Percentiles rank a stretch among this genome's conserved stretches.
phyloP scores from a whole-genome alignment of 2,113 vertebrate genomes.

The Equus przewalskii region DNA sequence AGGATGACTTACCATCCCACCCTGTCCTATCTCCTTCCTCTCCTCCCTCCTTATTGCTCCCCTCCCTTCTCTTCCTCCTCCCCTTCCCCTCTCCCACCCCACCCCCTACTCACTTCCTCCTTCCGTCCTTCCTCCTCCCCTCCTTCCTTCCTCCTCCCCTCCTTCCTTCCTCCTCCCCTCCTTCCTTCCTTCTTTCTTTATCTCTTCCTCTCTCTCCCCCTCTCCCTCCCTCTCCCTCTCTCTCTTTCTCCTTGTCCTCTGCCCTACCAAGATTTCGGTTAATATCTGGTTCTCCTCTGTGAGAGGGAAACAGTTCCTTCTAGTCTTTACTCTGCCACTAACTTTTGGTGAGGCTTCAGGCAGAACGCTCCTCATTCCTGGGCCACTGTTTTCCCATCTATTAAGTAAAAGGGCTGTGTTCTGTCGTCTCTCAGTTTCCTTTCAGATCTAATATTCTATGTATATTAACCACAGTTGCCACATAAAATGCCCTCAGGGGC shows the following conservation, averaged over 20 bases:
- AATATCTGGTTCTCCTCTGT: neutral
- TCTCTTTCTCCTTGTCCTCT: neutral
- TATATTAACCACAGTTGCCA: neutral
- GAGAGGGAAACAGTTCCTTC: neutral
- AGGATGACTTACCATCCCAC: neutral
- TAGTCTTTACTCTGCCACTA: neutral
- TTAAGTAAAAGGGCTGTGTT: neutral
- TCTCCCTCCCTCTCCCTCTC: neutral
- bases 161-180: too few species aligned
- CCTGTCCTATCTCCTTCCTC: too few species aligned
- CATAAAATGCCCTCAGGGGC: neutral
- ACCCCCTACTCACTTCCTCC: neutral
- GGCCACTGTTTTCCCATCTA: neutral
- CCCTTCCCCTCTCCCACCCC: fast-evolving
- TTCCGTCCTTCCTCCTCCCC: neutral
- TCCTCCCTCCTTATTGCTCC: fast-evolving
- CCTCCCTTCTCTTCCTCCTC: too few species aligned
- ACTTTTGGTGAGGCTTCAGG: neutral
- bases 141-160: too few species aligned
- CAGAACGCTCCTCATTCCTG: too few species aligned
- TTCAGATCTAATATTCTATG: neutral
- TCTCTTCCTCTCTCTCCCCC: fast-evolving
- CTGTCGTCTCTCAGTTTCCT: neutral
- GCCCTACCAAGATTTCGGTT: neutral
- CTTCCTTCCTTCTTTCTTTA: too few species aligned